phyloP scores from a whole-genome alignment of 2,113 vertebrate species.

The Crypturellus undulatus region DNA sequence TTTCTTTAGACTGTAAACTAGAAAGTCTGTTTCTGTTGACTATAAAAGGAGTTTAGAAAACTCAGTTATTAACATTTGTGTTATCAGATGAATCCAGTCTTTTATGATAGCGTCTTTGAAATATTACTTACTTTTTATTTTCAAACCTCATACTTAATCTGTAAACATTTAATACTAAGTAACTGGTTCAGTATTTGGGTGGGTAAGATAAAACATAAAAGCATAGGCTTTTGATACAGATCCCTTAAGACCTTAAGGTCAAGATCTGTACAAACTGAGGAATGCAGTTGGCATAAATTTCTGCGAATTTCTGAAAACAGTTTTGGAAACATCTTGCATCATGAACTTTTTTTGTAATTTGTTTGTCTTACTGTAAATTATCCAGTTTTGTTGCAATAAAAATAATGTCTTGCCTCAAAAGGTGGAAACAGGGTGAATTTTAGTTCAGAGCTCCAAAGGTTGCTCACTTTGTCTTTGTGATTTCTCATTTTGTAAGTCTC shows the following conservation, averaged over 20 bases:
- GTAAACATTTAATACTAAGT: not conserved
- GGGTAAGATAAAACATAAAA: not conserved
- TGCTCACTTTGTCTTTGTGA: not conserved
- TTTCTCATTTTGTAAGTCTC: not conserved
- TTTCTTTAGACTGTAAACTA: not conserved
- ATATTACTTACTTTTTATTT: not conserved
- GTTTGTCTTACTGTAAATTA: not conserved
- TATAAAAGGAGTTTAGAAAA: not conserved
- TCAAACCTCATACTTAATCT: not conserved
- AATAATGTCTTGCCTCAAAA: not conserved
- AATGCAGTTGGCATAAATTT: not conserved
- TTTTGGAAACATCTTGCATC: not conserved
- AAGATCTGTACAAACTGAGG: not conserved
- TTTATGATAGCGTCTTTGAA: not conserved
- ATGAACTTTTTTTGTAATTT: not conserved
- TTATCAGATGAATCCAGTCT: not conserved
- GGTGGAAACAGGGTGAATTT: not conserved
- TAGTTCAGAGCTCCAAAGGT: not conserved
- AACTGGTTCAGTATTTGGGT: not conserved
- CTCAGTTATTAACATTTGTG: not conserved
- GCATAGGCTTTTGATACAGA: not conserved
- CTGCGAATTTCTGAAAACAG: not conserved
- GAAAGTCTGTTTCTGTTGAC: not conserved
- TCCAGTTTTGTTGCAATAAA: not conserved
- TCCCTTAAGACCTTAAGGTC: constrained; percentile 17